Evolutionary conservation across 2,888 invertebrate genomes (phyloP).

Genomic region (Fragum fragum): DNA sequence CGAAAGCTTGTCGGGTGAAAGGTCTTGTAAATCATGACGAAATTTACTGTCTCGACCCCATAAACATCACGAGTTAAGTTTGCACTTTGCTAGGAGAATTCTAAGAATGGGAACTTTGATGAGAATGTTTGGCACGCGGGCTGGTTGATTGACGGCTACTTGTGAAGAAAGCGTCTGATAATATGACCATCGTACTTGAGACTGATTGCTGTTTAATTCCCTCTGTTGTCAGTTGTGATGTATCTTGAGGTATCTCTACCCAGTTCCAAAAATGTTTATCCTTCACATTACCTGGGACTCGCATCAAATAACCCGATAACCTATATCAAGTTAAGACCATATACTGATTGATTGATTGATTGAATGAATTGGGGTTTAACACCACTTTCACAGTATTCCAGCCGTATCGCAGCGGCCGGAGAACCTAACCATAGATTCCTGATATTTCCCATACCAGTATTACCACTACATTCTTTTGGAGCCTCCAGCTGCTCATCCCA

Average conservation of each 20-base stretch:
- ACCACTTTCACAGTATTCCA: too few relatives aligned
- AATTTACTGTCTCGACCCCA: too few relatives aligned
- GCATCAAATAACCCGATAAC: too few relatives aligned
- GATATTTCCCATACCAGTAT: too few relatives aligned
- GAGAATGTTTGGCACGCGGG: constrained; percentile 2
- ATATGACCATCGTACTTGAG: constrained; percentile 34
- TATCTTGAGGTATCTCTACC: constrained; percentile 16
- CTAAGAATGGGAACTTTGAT: constrained; percentile 2
- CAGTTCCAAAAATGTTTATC: neutral
- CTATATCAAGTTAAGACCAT: too few relatives aligned
- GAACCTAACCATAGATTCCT: too few relatives aligned
- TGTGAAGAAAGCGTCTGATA: constrained; percentile 20
- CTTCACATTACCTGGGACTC: neutral
- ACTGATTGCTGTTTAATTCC: constrained; percentile 31
- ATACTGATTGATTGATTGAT: too few relatives aligned
- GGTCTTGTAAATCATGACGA: neutral
- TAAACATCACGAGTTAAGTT: neutral
- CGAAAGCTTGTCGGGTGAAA: neutral
- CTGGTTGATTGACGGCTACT: constrained; percentile 12
- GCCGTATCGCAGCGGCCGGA: too few relatives aligned
- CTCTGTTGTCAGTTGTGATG: constrained; percentile 17
- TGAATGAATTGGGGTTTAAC: too few relatives aligned
- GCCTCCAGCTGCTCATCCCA: too few relatives aligned
- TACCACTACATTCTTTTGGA: too few relatives aligned
- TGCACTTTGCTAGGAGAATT: neutral